Conservation (phyloP, 2,797 vertebrate species). For the Gallinago stenura region DNA sequence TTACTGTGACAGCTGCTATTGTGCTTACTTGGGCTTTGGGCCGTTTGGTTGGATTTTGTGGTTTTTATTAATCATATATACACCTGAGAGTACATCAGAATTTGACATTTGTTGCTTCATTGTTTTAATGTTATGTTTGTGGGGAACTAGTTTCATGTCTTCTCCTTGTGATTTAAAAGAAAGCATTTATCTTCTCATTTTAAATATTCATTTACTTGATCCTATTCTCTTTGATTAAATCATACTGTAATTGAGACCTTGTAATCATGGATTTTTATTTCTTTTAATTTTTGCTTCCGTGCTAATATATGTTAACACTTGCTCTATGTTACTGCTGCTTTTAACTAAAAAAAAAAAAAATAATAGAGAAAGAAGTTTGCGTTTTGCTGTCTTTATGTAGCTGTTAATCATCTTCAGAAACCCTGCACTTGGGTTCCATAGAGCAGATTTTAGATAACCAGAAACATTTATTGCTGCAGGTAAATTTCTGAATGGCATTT, state of each 20-base stretch:
- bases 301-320: slow-evolving; percentile 14
- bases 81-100: background rate
- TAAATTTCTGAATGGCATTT: background rate
- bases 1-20: background rate
- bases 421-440: background rate
- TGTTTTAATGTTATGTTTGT: background rate
- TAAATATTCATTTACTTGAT: slow-evolving; percentile 1
- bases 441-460: slow-evolving; percentile 55
- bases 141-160: background rate
- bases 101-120: background rate
- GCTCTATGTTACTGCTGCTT: slow-evolving; percentile 21
- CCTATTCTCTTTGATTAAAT: slow-evolving; percentile 48
- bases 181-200: background rate
- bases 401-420: slow-evolving; percentile 36
- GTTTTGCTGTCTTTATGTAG: background rate
- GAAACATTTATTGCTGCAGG: background rate
- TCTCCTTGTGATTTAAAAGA: slow-evolving; percentile 10
- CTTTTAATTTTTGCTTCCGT: slow-evolving; percentile 38
- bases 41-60: background rate
- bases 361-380: background rate
- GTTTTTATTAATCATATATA: background rate
- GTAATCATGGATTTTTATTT: background rate
- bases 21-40: background rate
- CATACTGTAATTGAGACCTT: background rate
- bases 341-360: slow-evolving; percentile 1